Percentiles rank a stretch among this genome's conserved stretches.
Conservation (phyloP, 2,797 vertebrate species). For the Peromyscus aztecus region DNA sequence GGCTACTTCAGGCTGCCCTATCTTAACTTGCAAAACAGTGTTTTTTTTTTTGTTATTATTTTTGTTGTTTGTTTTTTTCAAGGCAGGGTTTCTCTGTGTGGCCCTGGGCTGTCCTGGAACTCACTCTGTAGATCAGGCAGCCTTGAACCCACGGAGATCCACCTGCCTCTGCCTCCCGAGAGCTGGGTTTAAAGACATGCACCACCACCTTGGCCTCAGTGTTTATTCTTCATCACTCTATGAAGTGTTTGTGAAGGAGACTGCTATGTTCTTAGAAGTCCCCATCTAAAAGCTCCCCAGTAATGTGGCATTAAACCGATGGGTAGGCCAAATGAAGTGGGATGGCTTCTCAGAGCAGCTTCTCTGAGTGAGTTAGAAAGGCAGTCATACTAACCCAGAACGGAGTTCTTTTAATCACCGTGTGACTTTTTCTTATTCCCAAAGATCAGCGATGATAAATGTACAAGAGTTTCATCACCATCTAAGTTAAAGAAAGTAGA, state of each 20-base stretch:
- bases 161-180: not conserved
- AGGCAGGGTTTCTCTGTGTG: not conserved
- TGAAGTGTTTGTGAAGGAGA: not conserved
- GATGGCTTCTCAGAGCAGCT: not conserved
- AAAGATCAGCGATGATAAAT: slow-evolving; percentile 86
- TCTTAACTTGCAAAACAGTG: not conserved
- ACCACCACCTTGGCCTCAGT: not conserved
- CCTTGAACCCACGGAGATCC: not conserved
- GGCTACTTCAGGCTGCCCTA: too few relatives aligned
- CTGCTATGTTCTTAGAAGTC: not conserved
- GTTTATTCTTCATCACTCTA: not conserved
- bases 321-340: not conserved
- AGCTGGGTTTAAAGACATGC: not conserved
- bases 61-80: not conserved
- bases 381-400: not conserved
- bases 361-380: not conserved
- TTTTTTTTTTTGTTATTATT: not conserved
- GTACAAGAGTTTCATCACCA: slow-evolving; percentile 86
- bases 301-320: not conserved
- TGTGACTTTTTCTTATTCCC: slow-evolving; percentile 72
- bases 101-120: not conserved
- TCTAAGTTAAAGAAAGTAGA: slow-evolving; percentile 86
- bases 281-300: not conserved
- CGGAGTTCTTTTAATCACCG: slow-evolving; percentile 35
- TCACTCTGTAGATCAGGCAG: not conserved